Base-by-base conservation (phyloP, 1,140 invertebrate genomes). In the Zaprionus camerounensis region DNA sequence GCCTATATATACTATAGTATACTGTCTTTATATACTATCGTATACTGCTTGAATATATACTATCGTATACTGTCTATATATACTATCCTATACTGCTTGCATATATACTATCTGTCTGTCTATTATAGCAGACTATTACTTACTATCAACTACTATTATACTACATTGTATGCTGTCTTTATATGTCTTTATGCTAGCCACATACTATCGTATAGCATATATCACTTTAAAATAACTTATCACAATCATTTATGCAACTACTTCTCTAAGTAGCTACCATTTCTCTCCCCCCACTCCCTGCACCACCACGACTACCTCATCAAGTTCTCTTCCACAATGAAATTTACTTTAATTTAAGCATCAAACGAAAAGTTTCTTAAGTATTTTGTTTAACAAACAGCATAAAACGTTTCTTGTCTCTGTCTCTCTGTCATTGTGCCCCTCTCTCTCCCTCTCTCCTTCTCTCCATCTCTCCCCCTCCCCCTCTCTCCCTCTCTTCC, bases 351-450 rank as follows among this genome's bases (percentile, higher is more conserved):
- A 58, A 57, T 71, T 75, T 49, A n/a, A 58, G 67, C 63, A 53
- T 71, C 59, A 75, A 71, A 64, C 17, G 31, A 63, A 58, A 56
- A 67, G 38, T 67, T 58, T 17, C n/a, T 17, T 46, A 15, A 38
- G 36, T 38, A 28, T 56, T 66, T 13, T 66, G 64, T 41, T 56
- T 4, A 56, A n/a, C 53, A 71, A 58, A 59, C 22, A 57, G 53
- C 72, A 75, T 58, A 71, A 64, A 24, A 63, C 57, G 58, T 53
- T 71, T 49, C n/a, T 70, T 58, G 24, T 49, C 17, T 49, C 46
- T 20, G n/a, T n/a, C 38, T 41, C 38, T 6, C 38, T 41, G 5
- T n/a, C 5, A n/a, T 5, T 41, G 4, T 41, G 6, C 5, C 6
- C 38, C 5, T 17, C 41, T 44, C n/a, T 41, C n/a, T 44, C n/a